A percentile compares a stretch with the other conserved stretches of the same genome.
phyloP scores from a whole-genome alignment of 2,888 invertebrate species.

The Dryomyza anilis region DNA sequence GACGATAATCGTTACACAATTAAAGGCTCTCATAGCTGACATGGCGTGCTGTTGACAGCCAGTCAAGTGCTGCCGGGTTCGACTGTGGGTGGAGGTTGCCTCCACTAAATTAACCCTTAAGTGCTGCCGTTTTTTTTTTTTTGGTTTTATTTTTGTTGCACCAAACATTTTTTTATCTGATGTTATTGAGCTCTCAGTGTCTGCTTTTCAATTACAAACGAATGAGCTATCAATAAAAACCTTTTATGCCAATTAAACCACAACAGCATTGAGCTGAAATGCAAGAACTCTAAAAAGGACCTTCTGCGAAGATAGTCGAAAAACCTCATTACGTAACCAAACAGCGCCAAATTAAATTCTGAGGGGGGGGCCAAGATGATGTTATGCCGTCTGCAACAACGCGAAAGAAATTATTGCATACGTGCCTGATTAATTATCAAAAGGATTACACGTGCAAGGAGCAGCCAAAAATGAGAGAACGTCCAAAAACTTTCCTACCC shows the following conservation, averaged over 20 bases:
- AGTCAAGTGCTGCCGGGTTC: not conserved
- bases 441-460: slow-evolving; percentile 50
- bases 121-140: not conserved
- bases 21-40: slow-evolving; percentile 20
- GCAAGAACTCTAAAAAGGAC: not conserved
- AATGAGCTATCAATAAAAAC: too few species aligned
- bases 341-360: slow-evolving; percentile 17
- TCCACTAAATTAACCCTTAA: slow-evolving; percentile 2
- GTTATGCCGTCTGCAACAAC: not conserved
- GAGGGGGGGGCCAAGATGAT: too few species aligned
- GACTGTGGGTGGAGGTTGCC: not conserved
- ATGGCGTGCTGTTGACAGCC: slow-evolving; percentile 13
- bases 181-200: too few species aligned
- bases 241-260: too few species aligned
- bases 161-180: too few species aligned
- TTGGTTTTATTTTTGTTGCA: not conserved
- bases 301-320: too few species aligned
- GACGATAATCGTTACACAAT: slow-evolving; percentile 22
- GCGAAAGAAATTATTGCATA: slow-evolving; percentile 45
- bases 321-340: slow-evolving; percentile 8
- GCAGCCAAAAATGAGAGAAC: not conserved
- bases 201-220: too few species aligned
- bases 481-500: too few species aligned
- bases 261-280: not conserved
- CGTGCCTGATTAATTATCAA: slow-evolving; percentile 58